Percentiles rank a stretch among this genome's conserved stretches.
Conservation (phyloP, 1,140 invertebrate species). For the Panonychus citri region DNA sequence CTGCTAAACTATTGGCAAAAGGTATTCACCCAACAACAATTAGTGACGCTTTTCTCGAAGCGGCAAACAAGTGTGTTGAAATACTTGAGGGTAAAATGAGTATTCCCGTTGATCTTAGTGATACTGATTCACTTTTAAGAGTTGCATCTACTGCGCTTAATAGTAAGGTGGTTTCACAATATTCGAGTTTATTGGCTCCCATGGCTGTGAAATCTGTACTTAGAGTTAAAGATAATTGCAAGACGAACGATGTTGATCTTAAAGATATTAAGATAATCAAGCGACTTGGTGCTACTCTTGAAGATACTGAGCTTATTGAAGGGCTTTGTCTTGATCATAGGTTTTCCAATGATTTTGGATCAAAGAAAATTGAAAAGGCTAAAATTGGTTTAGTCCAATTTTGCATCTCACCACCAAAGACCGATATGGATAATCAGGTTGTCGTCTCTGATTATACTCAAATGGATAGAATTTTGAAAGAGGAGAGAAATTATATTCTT, state of each 20-base stretch:
- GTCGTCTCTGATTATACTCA: constrained; percentile 94
- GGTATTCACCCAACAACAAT: constrained; percentile 93
- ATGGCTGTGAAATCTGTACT: constrained; percentile 92
- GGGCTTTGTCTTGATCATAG: constrained; percentile 83
- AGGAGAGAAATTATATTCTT: constrained; percentile 90
- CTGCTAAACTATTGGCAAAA: constrained; percentile 68
- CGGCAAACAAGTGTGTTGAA: constrained; percentile 55
- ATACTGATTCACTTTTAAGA: constrained; percentile 68
- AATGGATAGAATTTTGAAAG: constrained; percentile 95
- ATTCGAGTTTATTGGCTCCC: constrained; percentile 76
- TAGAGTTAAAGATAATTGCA: constrained; percentile 45
- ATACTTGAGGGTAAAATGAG: constrained; percentile 58
- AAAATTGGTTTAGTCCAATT: constrained; percentile 99
- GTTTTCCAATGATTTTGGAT: constrained; percentile 56
- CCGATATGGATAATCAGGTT: constrained; percentile 95
- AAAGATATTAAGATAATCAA: constrained; percentile 85
- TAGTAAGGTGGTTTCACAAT: constrained; percentile 84
- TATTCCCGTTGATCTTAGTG: constrained; percentile 57
- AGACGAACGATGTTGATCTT: constrained; percentile 37
- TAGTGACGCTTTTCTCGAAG: constrained; percentile 85
- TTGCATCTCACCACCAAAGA: constrained; percentile 97
- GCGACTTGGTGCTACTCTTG: constrained; percentile 86
- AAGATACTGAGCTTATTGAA: constrained; percentile 87
- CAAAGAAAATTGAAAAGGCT: constrained; percentile 81
- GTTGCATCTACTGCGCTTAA: constrained; percentile 91